Evolutionary conservation across 2,888 invertebrate genomes (phyloP).

Genomic region (Epinotia demarniana): DNA sequence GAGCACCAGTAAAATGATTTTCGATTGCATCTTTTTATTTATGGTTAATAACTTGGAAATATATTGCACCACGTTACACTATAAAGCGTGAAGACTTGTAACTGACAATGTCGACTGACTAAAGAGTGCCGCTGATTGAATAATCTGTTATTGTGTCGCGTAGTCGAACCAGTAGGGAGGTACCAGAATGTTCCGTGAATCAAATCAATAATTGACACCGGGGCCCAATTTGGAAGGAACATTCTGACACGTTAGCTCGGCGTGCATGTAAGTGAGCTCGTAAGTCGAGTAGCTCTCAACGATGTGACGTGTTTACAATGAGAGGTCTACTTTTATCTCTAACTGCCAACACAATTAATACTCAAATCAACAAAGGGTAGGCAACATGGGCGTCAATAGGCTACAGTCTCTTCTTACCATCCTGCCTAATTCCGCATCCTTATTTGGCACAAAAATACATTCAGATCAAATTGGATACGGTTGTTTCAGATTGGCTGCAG

Average conservation of each 20-base stretch:
- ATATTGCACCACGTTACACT: constrained; percentile 1
- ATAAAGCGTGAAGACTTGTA: not conserved
- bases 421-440: too few species aligned
- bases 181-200: constrained; percentile 24
- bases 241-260: not conserved
- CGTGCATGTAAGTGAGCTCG: too few species aligned
- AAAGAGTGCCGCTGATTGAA: constrained; percentile 24
- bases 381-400: too few species aligned
- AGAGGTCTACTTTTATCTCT: too few species aligned
- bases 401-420: too few species aligned
- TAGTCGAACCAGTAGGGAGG: constrained; percentile 9
- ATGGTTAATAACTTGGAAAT: not conserved
- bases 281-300: too few species aligned
- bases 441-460: too few species aligned
- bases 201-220: constrained; percentile 24
- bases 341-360: too few species aligned
- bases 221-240: not conserved
- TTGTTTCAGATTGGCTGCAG: too few species aligned
- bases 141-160: constrained; percentile 24
- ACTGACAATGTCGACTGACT: constrained; percentile 16
- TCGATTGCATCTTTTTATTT: not conserved
- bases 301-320: too few species aligned
- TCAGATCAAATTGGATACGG: too few species aligned
- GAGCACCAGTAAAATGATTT: constrained; percentile 6
- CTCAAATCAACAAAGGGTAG: too few species aligned